Percentiles rank a stretch among this genome's conserved stretches.
These are phyloP conservation scores for Marisa cornuarietis DNA, from an alignment of 1,140 invertebrate genomes.

Conservation along the genomic window DNA sequence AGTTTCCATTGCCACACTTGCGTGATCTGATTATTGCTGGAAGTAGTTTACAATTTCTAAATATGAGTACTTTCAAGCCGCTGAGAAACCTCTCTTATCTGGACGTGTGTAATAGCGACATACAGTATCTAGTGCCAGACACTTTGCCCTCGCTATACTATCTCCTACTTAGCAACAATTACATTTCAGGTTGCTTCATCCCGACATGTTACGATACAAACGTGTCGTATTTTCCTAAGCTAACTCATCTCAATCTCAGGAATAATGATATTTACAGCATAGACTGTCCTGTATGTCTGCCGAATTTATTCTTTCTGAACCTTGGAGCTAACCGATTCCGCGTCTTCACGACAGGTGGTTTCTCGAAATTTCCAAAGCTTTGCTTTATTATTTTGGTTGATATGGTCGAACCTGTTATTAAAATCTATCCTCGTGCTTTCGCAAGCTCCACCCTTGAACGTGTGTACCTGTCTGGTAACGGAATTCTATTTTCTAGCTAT, in stretches of 20 bases:
- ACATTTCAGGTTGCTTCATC: too few species aligned
- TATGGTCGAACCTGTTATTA: accelerated
- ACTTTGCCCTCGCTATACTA: too few species aligned
- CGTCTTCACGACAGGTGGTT: not conserved
- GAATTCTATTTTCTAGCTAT: not conserved
- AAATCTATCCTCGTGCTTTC: not conserved
- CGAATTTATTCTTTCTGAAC: not conserved
- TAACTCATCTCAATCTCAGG: not conserved
- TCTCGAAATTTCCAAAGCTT: too few species aligned
- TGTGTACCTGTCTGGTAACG: not conserved
- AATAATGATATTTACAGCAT: not conserved
- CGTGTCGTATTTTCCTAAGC: not conserved
- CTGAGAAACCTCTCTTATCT: too few species aligned
- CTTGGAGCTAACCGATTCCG: not conserved
- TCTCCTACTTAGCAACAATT: too few species aligned
- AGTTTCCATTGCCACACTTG: too few species aligned
- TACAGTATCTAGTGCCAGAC: too few species aligned
- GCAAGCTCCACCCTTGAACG: not conserved
- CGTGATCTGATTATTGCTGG: too few species aligned
- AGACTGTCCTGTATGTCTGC: not conserved
- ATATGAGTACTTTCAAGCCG: too few species aligned
- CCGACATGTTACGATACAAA: not conserved
- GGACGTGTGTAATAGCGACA: too few species aligned
- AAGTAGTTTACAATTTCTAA: too few species aligned
- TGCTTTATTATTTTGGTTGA: too few species aligned